Conservation (phyloP, 2,113 vertebrate species). For the Origma solitaria region DNA sequence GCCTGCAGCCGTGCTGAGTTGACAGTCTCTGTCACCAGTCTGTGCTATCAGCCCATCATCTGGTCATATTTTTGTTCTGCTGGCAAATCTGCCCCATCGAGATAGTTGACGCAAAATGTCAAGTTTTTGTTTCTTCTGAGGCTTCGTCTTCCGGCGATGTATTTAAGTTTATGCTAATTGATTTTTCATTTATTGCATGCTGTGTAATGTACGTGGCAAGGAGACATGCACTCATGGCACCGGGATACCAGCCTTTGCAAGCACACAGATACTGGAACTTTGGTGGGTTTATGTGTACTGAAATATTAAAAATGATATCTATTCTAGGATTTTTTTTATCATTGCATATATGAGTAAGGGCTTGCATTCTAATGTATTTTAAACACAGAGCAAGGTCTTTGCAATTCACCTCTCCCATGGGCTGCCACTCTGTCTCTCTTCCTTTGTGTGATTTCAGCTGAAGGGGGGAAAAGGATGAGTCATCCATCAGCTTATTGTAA, state of each 20-base stretch:
- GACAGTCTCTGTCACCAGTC: not conserved
- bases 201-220: not conserved
- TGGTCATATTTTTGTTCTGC: not conserved
- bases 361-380: not conserved
- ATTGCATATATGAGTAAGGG: not conserved
- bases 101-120: not conserved
- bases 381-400: not conserved
- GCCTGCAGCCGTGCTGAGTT: not conserved
- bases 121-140: not conserved
- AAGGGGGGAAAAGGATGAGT: slow-evolving; percentile 45
- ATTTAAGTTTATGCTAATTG: not conserved
- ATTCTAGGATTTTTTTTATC: not conserved
- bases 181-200: not conserved
- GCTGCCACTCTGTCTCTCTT: not conserved
- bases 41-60: not conserved
- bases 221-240: fast-evolving
- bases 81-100: not conserved
- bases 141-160: not conserved
- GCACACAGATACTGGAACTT: not conserved
- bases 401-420: not conserved
- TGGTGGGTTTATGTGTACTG: not conserved
- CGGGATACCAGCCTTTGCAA: not conserved
- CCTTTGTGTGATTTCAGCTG: not conserved
- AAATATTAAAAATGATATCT: not conserved
- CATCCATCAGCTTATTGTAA: slow-evolving; percentile 54